phyloP scores from a whole-genome alignment of 2,888 invertebrate species.

The Platycheirus albimanus region DNA sequence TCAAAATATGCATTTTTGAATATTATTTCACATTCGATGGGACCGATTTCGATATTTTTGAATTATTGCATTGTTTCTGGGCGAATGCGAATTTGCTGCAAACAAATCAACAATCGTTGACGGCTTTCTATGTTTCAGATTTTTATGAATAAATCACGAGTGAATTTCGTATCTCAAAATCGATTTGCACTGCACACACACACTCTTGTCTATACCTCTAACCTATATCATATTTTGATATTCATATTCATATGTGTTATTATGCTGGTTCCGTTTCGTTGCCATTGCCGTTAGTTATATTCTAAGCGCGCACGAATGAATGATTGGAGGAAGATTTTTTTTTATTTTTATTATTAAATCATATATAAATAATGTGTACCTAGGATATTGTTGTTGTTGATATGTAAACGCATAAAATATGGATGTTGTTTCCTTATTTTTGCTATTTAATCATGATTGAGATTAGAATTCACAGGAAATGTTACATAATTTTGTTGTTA shows the following conservation, averaged over 20 bases:
- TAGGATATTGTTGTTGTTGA: conserved; percentile 43
- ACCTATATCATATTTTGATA: too few relatives aligned
- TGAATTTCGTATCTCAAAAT: conserved; percentile 36
- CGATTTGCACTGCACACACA: conserved; percentile 38
- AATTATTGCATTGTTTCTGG: conserved; percentile 63
- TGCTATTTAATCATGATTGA: neutral
- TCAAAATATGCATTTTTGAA: conserved; percentile 41
- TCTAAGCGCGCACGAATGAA: conserved; percentile 36
- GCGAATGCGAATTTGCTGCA: conserved; percentile 66
- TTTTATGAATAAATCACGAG: conserved; percentile 59
- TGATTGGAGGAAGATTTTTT: conserved; percentile 14
- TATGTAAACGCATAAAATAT: conserved; percentile 32
- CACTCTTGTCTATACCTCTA: too few relatives aligned
- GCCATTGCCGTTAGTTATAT: neutral
- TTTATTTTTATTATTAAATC: conserved; percentile 43
- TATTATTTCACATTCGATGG: conserved; percentile 44
- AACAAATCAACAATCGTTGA: conserved; percentile 52
- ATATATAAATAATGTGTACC: too few relatives aligned
- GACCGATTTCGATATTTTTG: conserved; percentile 53
- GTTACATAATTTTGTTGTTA: too few relatives aligned
- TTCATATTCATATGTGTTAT: neutral
- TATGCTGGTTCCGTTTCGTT: neutral
- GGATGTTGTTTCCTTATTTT: conserved; percentile 23
- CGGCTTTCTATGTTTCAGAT: conserved; percentile 43
- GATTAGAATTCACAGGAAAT: conserved; percentile 8